These are phyloP conservation scores for Megamerina dolium DNA, from an alignment of 2,888 invertebrate genomes.

Conservation along the genomic window DNA sequence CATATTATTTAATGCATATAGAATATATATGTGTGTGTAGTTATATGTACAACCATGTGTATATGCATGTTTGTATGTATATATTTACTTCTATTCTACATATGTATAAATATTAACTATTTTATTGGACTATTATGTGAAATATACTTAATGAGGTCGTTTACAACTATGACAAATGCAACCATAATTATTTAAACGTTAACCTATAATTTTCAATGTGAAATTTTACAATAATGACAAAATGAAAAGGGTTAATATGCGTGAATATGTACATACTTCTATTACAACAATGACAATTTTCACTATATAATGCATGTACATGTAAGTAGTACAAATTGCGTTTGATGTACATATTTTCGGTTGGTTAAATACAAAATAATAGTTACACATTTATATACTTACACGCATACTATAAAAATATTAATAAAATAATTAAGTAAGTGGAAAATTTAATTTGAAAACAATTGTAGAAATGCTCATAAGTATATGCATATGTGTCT, in stretches of 20 bases:
- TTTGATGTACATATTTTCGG: constrained; percentile 14
- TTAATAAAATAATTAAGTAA: too few relatives aligned
- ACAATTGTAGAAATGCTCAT: too few relatives aligned
- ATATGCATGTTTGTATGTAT: too few relatives aligned
- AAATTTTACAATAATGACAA: not conserved
- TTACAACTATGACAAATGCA: constrained; percentile 11
- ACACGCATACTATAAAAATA: too few relatives aligned
- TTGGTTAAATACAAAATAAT: constrained; percentile 16
- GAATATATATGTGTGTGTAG: too few relatives aligned
- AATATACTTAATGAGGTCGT: constrained; percentile 17
- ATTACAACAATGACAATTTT: too few relatives aligned
- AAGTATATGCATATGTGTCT: constrained; percentile 3
- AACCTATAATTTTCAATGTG: constrained; percentile 14
- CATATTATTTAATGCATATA: too few relatives aligned
- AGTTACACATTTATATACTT: not conserved
- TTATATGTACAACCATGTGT: too few relatives aligned
- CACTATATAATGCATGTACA: too few relatives aligned
- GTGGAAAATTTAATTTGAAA: too few relatives aligned
- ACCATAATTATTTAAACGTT: not conserved
- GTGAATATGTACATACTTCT: too few relatives aligned
- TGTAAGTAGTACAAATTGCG: constrained; percentile 1
- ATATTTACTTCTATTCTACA: too few relatives aligned
- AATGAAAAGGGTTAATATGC: not conserved
- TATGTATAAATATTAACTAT: not conserved
- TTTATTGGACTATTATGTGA: not conserved